Evolutionary conservation across 1,140 invertebrate genomes (phyloP), one percentile per base, ranked within the genome.

Genomic region (Prorops nasuta): DNA sequence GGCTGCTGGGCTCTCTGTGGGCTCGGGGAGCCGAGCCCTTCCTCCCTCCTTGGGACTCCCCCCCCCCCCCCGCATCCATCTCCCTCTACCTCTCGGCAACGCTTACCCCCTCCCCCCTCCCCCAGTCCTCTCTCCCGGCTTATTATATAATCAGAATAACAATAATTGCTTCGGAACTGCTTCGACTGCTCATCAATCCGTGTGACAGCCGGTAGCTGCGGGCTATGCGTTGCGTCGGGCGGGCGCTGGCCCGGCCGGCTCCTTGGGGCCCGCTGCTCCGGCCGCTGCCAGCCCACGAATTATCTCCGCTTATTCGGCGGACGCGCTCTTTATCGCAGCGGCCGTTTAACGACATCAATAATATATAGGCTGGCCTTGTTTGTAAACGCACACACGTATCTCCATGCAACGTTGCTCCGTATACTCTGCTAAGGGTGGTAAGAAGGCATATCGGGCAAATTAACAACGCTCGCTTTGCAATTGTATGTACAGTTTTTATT

Each of bases 401-500:
- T n/a, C n/a, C n/a, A n/a, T n/a, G n/a, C n/a, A n/a, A n/a, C n/a
- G n/a, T n/a, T n/a, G n/a, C n/a, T n/a, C n/a, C n/a, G n/a, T n/a
- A n/a, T n/a, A n/a, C n/a, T n/a, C n/a, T n/a, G n/a, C n/a, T n/a
- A n/a, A n/a, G n/a, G n/a, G n/a, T n/a, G n/a, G n/a, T n/a, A n/a
- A n/a, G n/a, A n/a, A n/a, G n/a, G n/a, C n/a, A n/a, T n/a, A n/a
- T n/a, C n/a, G n/a, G n/a, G n/a, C n/a, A n/a, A n/a, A n/a, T n/a
- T n/a, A n/a, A 16, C 40, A 43, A 35, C 44, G 44, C 44, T 41
- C 16, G 1, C 24, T 39, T 67, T 75, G 74, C 71, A 76, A 76
- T 75, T 72, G 72, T 76, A 76, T 76, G 66, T 76, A 75, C 72
- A 75, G 60, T 72, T 74, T 67, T 64, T 76, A 74, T 72, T 74